These are phyloP conservation scores for Ridgeia piscesae DNA, from an alignment of 1,140 invertebrate species.

Conservation along the genomic window DNA sequence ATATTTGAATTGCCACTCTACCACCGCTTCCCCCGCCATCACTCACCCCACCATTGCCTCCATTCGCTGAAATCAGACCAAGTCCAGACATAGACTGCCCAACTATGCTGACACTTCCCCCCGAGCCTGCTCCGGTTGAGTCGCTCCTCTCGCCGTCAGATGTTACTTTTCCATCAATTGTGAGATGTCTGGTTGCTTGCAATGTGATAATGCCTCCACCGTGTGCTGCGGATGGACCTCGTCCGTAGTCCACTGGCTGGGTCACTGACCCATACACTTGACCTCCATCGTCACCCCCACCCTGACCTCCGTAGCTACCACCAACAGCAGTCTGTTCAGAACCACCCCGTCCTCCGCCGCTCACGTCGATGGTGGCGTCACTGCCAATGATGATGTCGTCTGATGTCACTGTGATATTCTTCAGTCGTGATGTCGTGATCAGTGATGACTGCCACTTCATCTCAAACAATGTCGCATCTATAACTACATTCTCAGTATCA, in stretches of 20 bases:
- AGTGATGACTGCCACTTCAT: slow-evolving; percentile 37
- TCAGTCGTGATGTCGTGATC: slow-evolving; percentile 23
- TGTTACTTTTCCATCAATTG: slow-evolving; percentile 36
- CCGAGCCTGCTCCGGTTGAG: slow-evolving; percentile 36
- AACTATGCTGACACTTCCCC: slow-evolving; percentile 38
- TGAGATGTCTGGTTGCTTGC: slow-evolving; percentile 21
- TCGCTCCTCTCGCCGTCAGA: slow-evolving; percentile 33
- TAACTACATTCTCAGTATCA: slow-evolving; percentile 31
- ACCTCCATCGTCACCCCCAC: slow-evolving; percentile 26
- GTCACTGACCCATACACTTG: slow-evolving; percentile 35
- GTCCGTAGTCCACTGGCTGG: slow-evolving; percentile 34
- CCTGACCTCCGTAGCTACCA: slow-evolving; percentile 41
- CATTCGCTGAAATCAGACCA: slow-evolving; percentile 33
- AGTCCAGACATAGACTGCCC: slow-evolving; percentile 37
- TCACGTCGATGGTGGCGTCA: slow-evolving; percentile 36
- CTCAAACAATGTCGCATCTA: slow-evolving; percentile 32
- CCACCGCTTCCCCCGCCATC: slow-evolving; percentile 41
- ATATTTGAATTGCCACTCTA: slow-evolving; percentile 35
- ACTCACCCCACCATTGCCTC: slow-evolving; percentile 34
- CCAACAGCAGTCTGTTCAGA: slow-evolving; percentile 28
- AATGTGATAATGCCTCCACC: slow-evolving; percentile 40
- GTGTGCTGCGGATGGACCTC: slow-evolving; percentile 31
- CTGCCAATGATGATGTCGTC: slow-evolving; percentile 36
- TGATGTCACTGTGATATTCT: slow-evolving; percentile 30
- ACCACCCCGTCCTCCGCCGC: slow-evolving; percentile 22